Evolutionary conservation across 2,797 vertebrate genomes (phyloP), one percentile per base, ranked within the genome.

Genomic region (Botia almorhae): DNA sequence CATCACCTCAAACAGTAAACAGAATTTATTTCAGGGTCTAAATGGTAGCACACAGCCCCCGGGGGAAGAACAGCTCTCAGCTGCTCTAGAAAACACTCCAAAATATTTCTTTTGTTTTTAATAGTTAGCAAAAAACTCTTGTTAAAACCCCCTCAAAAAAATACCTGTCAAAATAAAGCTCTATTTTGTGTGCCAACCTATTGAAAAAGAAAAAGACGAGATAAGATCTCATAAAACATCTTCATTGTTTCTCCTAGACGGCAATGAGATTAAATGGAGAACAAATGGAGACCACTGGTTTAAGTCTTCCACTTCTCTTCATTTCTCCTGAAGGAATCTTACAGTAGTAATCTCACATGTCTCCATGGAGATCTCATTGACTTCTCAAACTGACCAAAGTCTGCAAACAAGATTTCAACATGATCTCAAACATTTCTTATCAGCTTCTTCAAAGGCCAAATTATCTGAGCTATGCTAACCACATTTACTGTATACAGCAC

Each of bases 1-100:
- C 53, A 33, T 63, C 81, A 43, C 36, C 43, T 78, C 69, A 78
- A 82, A 86, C 46, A 29, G 78, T 83, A 83, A 83, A 74, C 68
- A 69, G 46, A 80, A 80, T 74, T 56, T 69, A 46, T 70, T 50
- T 60, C 67, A 82, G 51, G 50, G 69, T 56, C 58, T 76, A 73
- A 70, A 76, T 21, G 67, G 71, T 72, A 78, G 56, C 26, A n/a
- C 72, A 29, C 48, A 26, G 39, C 70, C 78, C 74, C 78, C 74
- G 63, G 78, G 53, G 51, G 60, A 67, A 33, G 39, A 74, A 58
- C 50, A n/a, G 21, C 55, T 36, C 3, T n/a, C 11, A 43, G 65
- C 65, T 12, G 60, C 10, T 72, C 51, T 29, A 56, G 36, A 65
- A 56, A 80, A 65, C 16, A 14, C 43, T 70, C 55, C 12, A 72